Evolutionary conservation across 2,797 vertebrate genomes (phyloP).

Genomic region (Gymnoscopelus microlampas): DNA sequence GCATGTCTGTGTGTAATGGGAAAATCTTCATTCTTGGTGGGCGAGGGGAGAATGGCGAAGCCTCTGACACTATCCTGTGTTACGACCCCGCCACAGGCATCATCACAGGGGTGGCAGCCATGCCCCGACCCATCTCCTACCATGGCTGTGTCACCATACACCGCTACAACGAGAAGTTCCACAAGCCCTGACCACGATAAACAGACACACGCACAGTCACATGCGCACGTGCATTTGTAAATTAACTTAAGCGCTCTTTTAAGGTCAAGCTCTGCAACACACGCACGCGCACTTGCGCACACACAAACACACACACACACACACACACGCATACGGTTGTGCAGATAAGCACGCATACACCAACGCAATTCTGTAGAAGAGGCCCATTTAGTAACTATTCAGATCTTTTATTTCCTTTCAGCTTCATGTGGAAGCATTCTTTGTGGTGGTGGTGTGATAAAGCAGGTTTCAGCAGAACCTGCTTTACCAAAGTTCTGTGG

Average conservation of each 20-base stretch:
- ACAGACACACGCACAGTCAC: conserved; percentile 19
- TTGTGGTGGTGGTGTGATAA: conserved; percentile 41
- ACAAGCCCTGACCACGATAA: conserved; percentile 65
- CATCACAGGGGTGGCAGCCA: conserved; percentile 92
- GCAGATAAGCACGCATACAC: conserved; percentile 11
- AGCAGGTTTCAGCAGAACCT: conserved; percentile 6
- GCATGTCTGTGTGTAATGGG: conserved; percentile 98
- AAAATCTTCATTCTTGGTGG: conserved; percentile 98
- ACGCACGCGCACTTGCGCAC: background rate
- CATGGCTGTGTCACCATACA: conserved; percentile 98
- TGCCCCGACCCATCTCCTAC: conserved; percentile 97
- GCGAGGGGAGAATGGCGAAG: conserved; percentile 91
- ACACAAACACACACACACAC: conserved; percentile 10
- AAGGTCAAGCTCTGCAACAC: conserved; percentile 30
- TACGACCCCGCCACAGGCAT: conserved; percentile 95
- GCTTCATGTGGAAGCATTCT: conserved; percentile 60
- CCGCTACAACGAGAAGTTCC: conserved; percentile 94
- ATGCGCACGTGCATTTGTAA: conserved; percentile 37
- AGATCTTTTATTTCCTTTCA: conserved; percentile 44
- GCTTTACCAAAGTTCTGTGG: too few relatives aligned
- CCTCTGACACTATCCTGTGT: conserved; percentile 93
- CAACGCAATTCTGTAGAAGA: conserved; percentile 7
- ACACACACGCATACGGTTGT: conserved; percentile 25
- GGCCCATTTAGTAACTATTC: conserved; percentile 28
- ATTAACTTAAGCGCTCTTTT: conserved; percentile 24